These are phyloP conservation scores for Drosophila seguyi DNA, from an alignment of 1,140 invertebrate genomes.

Conservation along the genomic window DNA sequence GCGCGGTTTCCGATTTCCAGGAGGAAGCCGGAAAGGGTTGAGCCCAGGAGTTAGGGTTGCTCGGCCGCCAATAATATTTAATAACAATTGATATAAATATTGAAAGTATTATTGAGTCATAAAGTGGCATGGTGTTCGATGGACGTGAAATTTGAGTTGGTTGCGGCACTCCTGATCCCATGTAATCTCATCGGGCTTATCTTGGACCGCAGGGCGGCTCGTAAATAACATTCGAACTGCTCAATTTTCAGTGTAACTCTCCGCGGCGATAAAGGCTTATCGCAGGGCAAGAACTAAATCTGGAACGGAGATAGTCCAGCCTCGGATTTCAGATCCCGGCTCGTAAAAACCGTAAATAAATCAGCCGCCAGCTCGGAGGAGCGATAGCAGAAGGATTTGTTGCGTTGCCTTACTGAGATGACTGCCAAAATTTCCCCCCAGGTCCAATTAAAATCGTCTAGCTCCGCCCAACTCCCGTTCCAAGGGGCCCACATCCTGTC, in stretches of 20 bases:
- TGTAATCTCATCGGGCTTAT: conserved; percentile 48
- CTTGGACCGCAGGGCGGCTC: conserved; percentile 16
- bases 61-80: conserved; percentile 65
- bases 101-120: conserved; percentile 78
- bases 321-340: conserved; percentile 52
- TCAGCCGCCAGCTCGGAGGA: conserved; percentile 21
- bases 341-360: conserved; percentile 64
- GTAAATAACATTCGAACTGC: conserved; percentile 58
- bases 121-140: conserved; percentile 33
- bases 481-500: conserved; percentile 47
- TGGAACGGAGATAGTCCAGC: conserved; percentile 51
- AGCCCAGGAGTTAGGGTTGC: conserved; percentile 42
- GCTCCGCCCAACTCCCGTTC: conserved; percentile 1
- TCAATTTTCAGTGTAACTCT: conserved; percentile 36
- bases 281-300: conserved; percentile 12
- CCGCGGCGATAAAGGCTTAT: conserved; percentile 43
- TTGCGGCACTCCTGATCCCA: conserved; percentile 26
- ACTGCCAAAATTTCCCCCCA: conserved; percentile 11
- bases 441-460: conserved; percentile 28
- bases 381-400: conserved; percentile 47
- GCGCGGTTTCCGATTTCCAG: conserved; percentile 65
- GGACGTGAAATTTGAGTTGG: conserved; percentile 35
- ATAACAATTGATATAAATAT: conserved; percentile 81
- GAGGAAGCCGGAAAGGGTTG: conserved; percentile 38
- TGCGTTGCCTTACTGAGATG: not conserved